Conservation (phyloP, 2,888 invertebrate species). For the Drosophila paucipuncta region DNA sequence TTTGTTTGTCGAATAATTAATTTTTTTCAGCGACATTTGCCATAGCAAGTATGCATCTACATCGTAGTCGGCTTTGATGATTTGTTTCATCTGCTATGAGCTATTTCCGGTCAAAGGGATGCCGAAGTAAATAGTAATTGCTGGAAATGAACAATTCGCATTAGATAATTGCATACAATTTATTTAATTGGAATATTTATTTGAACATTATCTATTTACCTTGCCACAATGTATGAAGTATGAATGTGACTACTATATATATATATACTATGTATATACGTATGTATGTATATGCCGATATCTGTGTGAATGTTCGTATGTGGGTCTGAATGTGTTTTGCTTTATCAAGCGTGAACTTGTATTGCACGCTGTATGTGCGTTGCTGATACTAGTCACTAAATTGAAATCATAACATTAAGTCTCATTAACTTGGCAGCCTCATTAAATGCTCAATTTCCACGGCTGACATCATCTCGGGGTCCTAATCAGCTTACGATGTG, state of each 20-base stretch:
- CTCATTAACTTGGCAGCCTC: constrained; percentile 41
- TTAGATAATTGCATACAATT: constrained; percentile 5
- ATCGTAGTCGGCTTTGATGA: neutral
- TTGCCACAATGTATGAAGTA: neutral
- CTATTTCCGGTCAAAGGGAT: neutral
- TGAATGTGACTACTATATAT: neutral
- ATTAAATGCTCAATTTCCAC: constrained; percentile 45
- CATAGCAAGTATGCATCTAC: constrained; percentile 22
- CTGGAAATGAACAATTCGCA: constrained; percentile 7
- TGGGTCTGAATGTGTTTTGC: neutral
- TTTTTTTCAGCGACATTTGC: constrained; percentile 52
- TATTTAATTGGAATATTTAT: neutral
- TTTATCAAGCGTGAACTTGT: constrained; percentile 16
- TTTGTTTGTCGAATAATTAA: constrained; percentile 61
- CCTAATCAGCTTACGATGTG: constrained; percentile 73
- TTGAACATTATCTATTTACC: neutral
- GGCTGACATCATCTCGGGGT: constrained; percentile 26
- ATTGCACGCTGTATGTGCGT: constrained; percentile 5
- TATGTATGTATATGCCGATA: neutral
- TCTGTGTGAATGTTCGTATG: neutral
- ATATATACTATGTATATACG: too few species aligned
- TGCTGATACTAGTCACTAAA: constrained; percentile 62
- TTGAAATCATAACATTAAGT: constrained; percentile 61
- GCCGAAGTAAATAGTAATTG: constrained; percentile 1
- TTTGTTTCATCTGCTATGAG: constrained; percentile 1